These are phyloP conservation scores for Cyanocitta stelleri DNA, from an alignment of 2,113 vertebrate species.

Conservation along the genomic window DNA sequence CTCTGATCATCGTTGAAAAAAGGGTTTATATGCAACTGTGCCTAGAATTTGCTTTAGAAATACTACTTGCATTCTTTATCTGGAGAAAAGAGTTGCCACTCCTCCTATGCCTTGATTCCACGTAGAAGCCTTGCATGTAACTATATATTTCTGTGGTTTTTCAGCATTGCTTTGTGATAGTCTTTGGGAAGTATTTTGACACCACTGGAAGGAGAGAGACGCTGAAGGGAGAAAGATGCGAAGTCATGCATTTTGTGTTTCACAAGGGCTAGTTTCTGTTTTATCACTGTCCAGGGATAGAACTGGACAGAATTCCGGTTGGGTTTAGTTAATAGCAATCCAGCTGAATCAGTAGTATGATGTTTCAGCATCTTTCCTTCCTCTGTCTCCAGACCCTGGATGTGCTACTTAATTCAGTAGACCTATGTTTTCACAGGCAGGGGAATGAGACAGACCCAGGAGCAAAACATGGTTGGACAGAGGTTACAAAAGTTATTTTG, in stretches of 20 bases:
- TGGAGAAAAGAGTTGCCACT: neutral
- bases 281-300: neutral
- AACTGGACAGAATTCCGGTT: neutral
- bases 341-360: neutral
- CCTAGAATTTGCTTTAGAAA: neutral
- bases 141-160: neutral
- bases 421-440: neutral
- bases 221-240: neutral
- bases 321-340: neutral
- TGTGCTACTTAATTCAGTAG: neutral
- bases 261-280: neutral
- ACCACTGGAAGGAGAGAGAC: neutral
- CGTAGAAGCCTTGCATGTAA: neutral
- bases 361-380: neutral
- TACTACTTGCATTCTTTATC: neutral
- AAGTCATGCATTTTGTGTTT: neutral
- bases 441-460: neutral
- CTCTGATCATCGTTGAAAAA: neutral
- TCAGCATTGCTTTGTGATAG: neutral
- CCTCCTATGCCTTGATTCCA: neutral
- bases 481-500: neutral
- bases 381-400: neutral
- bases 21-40: neutral
- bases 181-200: neutral
- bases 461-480: neutral